Evolutionary conservation across 2,113 vertebrate species (phyloP), one percentile per base, ranked within the genome.

Genomic region (Nyctereutes procyonoides): DNA sequence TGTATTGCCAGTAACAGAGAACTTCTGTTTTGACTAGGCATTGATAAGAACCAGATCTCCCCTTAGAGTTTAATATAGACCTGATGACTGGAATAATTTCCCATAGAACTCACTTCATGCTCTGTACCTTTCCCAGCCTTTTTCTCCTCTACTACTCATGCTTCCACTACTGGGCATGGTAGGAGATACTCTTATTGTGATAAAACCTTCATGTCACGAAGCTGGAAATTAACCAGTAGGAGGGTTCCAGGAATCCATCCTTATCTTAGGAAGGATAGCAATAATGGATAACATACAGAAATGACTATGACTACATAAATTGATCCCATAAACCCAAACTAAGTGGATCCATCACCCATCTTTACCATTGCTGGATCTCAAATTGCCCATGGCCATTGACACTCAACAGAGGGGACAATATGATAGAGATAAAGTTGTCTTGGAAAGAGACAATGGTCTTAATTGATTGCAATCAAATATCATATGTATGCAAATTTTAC

Each of bases 1-100:
- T 53, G 2, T 85, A 51, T 48, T 58, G 32, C 28, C n/a, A 17
- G 30, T 67, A 76, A 32, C 30, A 55, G 35, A 93, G 4, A 56
- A 28, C 22, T 13, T 83, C 35, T 86, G 1, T 81, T 89, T 24
- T 90, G 48, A 28, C 32, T 58, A 77, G 48, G 71, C 35, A 63
- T 85, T 80, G 90, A 88, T 95, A 63, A 88, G 62, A 92, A 80
- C 56, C 73, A 95, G 32, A 67, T 74, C 32, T 88, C 5, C 8
- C 65, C 38, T 93, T 92, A 35, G 56, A 81, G 43, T 85, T 96
- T 91, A 85, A 63, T 88, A 53, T 67, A 73, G n/a, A 17, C 13
- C 28, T 97, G 9, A 55, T 62, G 35, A 30, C 43, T 87, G 35
- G 32, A 94, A 84, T 80, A 43, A 65, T 93, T 97, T 93, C 65